phyloP scores from a whole-genome alignment of 2,113 vertebrate genomes.

The Heloderma charlesbogerti region DNA sequence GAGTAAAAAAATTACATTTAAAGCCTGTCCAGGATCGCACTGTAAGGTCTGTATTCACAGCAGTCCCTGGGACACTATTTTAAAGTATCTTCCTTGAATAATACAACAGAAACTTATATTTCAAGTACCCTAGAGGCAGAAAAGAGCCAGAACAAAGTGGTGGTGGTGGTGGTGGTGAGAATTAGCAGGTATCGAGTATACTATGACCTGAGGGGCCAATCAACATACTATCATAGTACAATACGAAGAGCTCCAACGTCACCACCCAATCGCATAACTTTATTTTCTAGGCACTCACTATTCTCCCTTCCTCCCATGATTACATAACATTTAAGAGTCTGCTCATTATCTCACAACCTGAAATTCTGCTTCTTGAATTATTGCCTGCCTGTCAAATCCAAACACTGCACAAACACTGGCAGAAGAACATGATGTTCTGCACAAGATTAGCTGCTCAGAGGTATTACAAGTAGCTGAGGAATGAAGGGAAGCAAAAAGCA shows the following conservation, averaged over 20 bases:
- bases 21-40: no score
- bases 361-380: not conserved
- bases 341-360: not conserved
- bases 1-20: no score
- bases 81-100: no score
- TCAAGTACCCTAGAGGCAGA: no score
- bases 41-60: no score
- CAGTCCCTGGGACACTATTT: no score
- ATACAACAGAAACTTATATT: no score
- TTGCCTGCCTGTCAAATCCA: not conserved
- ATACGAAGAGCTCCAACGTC: not conserved
- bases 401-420: not conserved
- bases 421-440: not conserved
- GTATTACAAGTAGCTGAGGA: no score
- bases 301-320: not conserved
- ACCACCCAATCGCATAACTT: not conserved
- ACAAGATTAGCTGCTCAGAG: not conserved
- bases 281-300: not conserved
- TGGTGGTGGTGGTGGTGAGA: no score
- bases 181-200: not conserved
- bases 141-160: no score
- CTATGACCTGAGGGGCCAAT: not conserved
- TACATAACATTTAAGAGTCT: not conserved
- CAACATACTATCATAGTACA: not conserved
- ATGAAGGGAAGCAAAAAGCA: no score